Evolutionary conservation across 2,113 vertebrate species (phyloP), one percentile per base, ranked within the genome.

Genomic region (Monopterus albus): DNA sequence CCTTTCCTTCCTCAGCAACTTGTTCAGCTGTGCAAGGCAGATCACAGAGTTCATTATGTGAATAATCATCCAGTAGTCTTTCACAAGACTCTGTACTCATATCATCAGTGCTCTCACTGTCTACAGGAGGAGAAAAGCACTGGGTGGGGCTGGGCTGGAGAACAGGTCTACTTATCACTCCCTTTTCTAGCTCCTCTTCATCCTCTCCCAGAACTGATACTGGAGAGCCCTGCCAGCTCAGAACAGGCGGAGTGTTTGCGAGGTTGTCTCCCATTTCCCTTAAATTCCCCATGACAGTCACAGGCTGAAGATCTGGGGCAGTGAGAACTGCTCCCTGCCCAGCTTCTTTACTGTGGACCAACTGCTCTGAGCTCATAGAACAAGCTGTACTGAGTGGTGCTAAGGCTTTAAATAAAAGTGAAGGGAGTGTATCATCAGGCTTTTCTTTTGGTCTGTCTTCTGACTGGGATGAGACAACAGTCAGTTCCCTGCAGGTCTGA

Each of bases 181-280:
- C 84, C 28, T 90, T 89, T 35, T 86, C 87, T 1, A 90, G 62
- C 59, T 91, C 90, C 1, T 89, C 89, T 31, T 92, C 92, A 4
- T 92, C 93, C 26, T 93, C 93, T 33, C 83, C 88, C 28, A 92
- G 47, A 36, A 69, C 76, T 1, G 92, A 93, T 2, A 91, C 90
- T 0, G 92, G 92, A 26, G 93, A 94, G 39, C 92, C 93, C 72
- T 94, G 93, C 91, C 93, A 93, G 84, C 93, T 94, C 47, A 94
- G 91, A 29, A 93, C 91, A 17, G 93, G 93, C 8, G 93, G 93
- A 17, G 93, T 94, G 68, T 91, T 89, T 8, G 87, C 59, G 29
- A 89, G 89, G 66, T 92, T 91, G 75, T 91, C 82, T 31, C 83
- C 82, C 1, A 80, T 50, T 64, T 93, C 92, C 25, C 76, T 83